Base-by-base conservation (phyloP, 2,797 vertebrate species). In the Apodemus agrarius region DNA sequence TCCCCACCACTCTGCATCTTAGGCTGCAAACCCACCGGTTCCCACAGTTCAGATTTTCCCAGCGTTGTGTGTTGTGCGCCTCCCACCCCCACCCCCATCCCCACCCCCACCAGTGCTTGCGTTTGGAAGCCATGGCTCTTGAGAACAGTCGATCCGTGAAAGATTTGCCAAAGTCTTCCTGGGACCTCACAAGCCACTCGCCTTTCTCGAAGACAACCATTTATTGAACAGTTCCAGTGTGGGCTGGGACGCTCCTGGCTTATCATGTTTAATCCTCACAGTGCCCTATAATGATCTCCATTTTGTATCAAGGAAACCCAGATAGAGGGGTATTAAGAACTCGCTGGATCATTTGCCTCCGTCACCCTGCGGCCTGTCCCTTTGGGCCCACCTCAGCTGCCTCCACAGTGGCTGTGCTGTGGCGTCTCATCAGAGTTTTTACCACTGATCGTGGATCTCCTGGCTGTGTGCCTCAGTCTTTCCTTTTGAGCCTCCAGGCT, bases 231-330 rank as follows among this genome's bases (percentile, higher is more conserved):
- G n/a, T 86, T 97, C 31, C 16, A 21, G 31, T 22, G 63, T 11
- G 78, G 78, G 40, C 87, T 26, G 2, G 3, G 3, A 1, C 57
- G 90, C 89, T 69, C 49, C 26, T 84, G 76, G n/a, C 49, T 88
- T 67, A 67, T 14, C 16, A 21, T 0, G 6, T 59, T 80, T 49
- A 4, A 84, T 85, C 87, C 91, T 85, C 61, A 85, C n/a, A 34
- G n/a, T 52, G 67, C 72, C 54, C 81, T 94, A 31, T 52, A 83
- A 43, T 14, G 88, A 65, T 93, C 90, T 78, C 65, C 61, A 52
- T 67, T 90, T 92, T 92, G 89, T 85, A 63, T 57, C 49, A 81
- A 93, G n/a, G 84, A 93, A 89, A 95, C 40, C 10, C 57, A 96
- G 95, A 83, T 34, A 12, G 49, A 91, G 19, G 72, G 54, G 26